Percentiles rank a stretch among this genome's conserved stretches.
These are phyloP conservation scores for Limnephilus marmoratus DNA, from an alignment of 2,888 invertebrate genomes.

Conservation along the genomic window DNA sequence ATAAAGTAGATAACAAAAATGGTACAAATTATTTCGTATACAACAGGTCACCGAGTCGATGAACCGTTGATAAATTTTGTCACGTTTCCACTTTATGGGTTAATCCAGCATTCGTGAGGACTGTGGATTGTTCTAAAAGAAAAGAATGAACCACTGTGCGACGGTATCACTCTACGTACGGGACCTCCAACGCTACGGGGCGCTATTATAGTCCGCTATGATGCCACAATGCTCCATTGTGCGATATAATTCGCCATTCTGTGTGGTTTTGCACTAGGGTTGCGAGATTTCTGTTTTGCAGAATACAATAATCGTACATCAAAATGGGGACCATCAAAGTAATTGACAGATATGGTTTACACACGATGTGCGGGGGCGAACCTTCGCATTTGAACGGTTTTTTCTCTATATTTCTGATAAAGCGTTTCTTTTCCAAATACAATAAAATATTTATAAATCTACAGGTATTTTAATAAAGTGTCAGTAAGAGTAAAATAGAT, in stretches of 20 bases:
- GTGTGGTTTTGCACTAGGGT: background rate
- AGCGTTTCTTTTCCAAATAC: background rate
- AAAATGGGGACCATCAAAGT: background rate
- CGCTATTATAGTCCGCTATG: background rate
- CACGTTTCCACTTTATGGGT: slow-evolving; percentile 16
- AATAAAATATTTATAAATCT: too few relatives aligned
- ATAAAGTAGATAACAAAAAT: slow-evolving; percentile 13
- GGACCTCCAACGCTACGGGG: background rate
- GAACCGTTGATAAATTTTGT: background rate
- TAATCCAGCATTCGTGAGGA: slow-evolving; percentile 9
- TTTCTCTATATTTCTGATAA: background rate
- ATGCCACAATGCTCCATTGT: background rate
- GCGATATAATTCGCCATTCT: background rate
- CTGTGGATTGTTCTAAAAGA: background rate
- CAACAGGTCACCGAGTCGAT: background rate
- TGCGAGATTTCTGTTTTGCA: background rate
- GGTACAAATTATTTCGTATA: background rate
- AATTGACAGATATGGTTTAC: background rate
- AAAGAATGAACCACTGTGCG: background rate
- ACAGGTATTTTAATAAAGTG: too few relatives aligned
- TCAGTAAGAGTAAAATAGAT: too few relatives aligned
- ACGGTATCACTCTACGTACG: background rate
- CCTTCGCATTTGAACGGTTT: background rate
- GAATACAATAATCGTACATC: background rate
- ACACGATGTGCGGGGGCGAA: background rate